phyloP scores from a whole-genome alignment of 2,888 invertebrate species.

The Hemistola chrysoprasaria region DNA sequence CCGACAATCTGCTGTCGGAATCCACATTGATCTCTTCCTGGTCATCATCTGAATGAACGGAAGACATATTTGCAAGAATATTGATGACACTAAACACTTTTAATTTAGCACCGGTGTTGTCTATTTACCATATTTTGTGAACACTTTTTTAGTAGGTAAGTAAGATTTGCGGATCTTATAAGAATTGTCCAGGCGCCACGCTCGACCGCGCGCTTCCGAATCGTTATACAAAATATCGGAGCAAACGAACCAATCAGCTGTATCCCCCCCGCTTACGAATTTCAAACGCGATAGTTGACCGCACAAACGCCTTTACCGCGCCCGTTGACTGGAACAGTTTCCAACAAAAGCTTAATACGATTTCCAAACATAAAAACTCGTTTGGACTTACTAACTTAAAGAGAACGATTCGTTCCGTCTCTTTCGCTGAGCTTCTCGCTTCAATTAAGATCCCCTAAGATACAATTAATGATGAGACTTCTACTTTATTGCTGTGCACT shows the following conservation, averaged over 20 bases:
- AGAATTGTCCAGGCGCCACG: constrained; percentile 55
- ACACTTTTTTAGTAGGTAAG: no score
- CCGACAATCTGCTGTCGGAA: constrained; percentile 84
- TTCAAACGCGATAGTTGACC: constrained; percentile 76
- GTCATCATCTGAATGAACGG: constrained; percentile 83
- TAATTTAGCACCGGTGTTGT: constrained; percentile 3
- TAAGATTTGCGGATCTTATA: constrained; percentile 41
- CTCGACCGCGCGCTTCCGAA: constrained; percentile 68
- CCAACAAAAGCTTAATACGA: constrained; percentile 83
- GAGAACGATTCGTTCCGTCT: constrained; percentile 70
- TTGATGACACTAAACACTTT: constrained; percentile 16
- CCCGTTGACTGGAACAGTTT: constrained; percentile 80
- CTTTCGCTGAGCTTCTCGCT: constrained; percentile 66
- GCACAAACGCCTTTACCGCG: constrained; percentile 78
- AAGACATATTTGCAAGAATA: constrained; percentile 62
- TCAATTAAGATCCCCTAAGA: constrained; percentile 65
- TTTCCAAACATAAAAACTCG: constrained; percentile 82
- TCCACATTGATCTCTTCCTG: constrained; percentile 86
- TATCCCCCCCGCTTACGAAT: constrained; percentile 67
- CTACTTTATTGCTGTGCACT: constrained; percentile 8
- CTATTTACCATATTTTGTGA: constrained; percentile 15
- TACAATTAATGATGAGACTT: constrained; percentile 33
- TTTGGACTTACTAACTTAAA: constrained; percentile 79
- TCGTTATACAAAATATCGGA: constrained; percentile 68
- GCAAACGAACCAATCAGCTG: constrained; percentile 70